These are phyloP conservation scores for Rousettus leschenaultii DNA, from an alignment of 2,113 vertebrate genomes.

Conservation along the genomic window DNA sequence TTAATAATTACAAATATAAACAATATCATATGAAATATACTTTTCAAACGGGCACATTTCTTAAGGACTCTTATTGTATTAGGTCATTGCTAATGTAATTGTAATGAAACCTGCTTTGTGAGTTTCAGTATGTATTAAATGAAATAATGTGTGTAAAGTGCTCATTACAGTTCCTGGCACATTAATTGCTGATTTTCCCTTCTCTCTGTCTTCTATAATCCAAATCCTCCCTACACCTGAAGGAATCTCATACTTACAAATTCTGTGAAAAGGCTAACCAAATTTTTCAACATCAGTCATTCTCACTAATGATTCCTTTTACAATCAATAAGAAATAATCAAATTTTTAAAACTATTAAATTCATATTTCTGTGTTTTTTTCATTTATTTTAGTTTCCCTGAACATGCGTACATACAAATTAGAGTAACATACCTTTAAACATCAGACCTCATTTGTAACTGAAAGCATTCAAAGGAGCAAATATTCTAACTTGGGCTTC, in stretches of 20 bases:
- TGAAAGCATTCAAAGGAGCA: neutral
- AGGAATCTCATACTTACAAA: neutral
- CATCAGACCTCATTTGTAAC: neutral
- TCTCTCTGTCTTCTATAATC: neutral
- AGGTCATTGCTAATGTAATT: neutral
- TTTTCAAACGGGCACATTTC: neutral
- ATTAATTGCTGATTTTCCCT: neutral
- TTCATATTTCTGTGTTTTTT: neutral
- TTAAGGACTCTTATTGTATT: neutral
- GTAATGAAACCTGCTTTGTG: neutral
- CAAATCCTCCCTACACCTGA: neutral
- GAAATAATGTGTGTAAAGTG: neutral
- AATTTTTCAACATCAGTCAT: neutral
- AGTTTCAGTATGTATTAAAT: neutral
- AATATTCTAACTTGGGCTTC: neutral
- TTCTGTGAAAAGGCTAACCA: neutral
- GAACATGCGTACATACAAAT: neutral
- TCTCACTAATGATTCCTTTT: neutral
- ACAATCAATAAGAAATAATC: neutral
- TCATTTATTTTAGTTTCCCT: neutral
- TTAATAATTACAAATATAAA: neutral
- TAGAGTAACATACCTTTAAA: neutral
- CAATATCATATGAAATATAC: neutral
- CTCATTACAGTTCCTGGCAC: neutral
- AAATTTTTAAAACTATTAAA: neutral